Evolutionary conservation across 2,797 vertebrate species (phyloP), one percentile per base, ranked within the genome.

Genomic region (Crocidura indochinensis): DNA sequence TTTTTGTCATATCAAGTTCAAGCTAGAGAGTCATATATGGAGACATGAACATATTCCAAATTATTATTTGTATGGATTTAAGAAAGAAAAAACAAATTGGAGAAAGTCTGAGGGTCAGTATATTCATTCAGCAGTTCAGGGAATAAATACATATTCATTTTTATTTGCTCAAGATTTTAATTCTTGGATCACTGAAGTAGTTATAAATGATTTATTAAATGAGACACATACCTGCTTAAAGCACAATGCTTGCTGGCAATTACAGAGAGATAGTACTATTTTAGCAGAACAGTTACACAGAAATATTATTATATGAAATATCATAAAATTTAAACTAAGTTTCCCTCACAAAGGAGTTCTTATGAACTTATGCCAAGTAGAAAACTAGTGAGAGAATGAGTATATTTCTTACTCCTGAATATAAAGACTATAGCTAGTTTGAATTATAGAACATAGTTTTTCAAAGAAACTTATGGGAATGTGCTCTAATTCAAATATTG

Each of bases 181-280:
- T 74, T 87, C 84, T 92, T 89, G 80, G 96, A 95, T 95, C 95
- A 94, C 95, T 94, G 31, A 26, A 78, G 88, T 47, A 47, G 62
- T 93, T 2, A 44, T 96, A 92, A 97, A 97, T 95, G 85, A 97
- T 96, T 96, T 92, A 95, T 96, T 82, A 84, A 95, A 91, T 94
- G 69, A 90, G 95, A 96, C 84, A 96, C 87, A 75, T 92, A 87
- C 71, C 65, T 95, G 91, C 88, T 96, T 95, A 95, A 72, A 29
- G 49, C 27, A 87, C 26, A 92, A 68, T 91, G 75, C 92, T 78
- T 91, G 53, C 27, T 19, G 53, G 49, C 87, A 97, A 62, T 80
- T 79, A 94, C 3, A 96, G 19, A 84, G 10, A 65, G 81, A 85
- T 8, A 29, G 75, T 88, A 29, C 53, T 97, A 71, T 94, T 97